Base-by-base conservation (phyloP, 2,113 vertebrate genomes). In the Datnioides undecimradiatus region DNA sequence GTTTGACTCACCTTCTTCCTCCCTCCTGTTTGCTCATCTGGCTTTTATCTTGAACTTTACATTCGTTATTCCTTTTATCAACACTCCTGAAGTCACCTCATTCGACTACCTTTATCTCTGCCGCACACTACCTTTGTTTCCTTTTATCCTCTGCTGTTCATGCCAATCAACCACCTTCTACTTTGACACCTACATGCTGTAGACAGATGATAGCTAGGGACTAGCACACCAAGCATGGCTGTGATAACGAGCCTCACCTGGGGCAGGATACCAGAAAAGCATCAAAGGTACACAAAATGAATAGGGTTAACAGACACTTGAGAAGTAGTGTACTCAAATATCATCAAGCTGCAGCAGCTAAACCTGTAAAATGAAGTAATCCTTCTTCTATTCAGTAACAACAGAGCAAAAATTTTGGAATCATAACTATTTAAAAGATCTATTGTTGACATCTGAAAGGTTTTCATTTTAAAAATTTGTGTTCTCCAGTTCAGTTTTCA, bases 201-300 rank as follows among this genome's bases (percentile, higher is more conserved):
- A 48, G 77, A 54, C 60, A 69, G 45, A 66, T 34, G 58, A 23
- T 65, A n/a, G 69, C 75, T 55, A 29, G 46, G 5, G 64, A 67
- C 41, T 38, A n/a, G 36, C 21, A 23, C 25, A 68, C 51, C 21
- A 84, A 41, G 12, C 43, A 45, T 59, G 41, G 60, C 27, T 51
- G 31, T 8, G 60, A 81, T 54, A 76, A 62, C 33, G 34, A 38
- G 52, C 43, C 51, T 60, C 17, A 64, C 65, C 80, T 49, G 13
- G 78, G 45, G 57, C 66, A 6, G 23, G 52, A 60, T 0, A 85
- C 65, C 51, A 83, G 38, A 25, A 60, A 25, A 40, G 51, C 58
- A 54, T 71, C 76, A 87, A 68, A 79, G 54, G 16, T 45, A 69
- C 45, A 69, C 36, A 43, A 82, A 83, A 69, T 38, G 34, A 68